Base-by-base conservation (phyloP, 2,797 vertebrate species). In the Poliocrania exsul region DNA sequence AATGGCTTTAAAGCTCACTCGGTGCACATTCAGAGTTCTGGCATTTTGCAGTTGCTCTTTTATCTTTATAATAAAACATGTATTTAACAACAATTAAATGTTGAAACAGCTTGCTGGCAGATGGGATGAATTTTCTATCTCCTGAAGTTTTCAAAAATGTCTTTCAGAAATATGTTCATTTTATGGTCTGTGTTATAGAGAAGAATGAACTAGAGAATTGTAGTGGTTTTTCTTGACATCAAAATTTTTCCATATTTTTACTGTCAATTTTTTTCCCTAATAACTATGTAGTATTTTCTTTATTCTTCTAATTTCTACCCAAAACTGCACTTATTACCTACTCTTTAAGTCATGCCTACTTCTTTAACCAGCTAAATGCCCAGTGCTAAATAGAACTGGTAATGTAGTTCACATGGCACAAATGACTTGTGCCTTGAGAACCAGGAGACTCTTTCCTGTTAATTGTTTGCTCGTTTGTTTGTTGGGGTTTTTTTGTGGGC, bases 71-170 rank as follows among this genome's bases (percentile, higher is more conserved):
- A 90, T 93, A 92, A 94, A 94, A 50, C 65, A 69, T 72, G 62
- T 93, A 58, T 91, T 95, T 93, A 95, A 85, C 75, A 90, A 75
- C 95, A 96, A 92, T 91, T 94, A 95, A 81, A 90, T 79, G 73
- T 37, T 86, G 80, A 92, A 95, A 65, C 89, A 95, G 82, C 85
- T 93, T 96, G 88, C 72, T 93, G 85, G 74, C 93, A 95, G 90
- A 92, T 90, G 87, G 87, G 57, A 28, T 67, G 62, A 73, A 51
- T 92, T 91, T 92, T 86, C 69, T 86, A 11, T 91, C 53, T 93
- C 79, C 77, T 90, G 88, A 96, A 95, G 66, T 88, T 94, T 95
- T 93, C 62, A 46, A 26, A 91, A 88, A 58, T 74, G 65, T 71
- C 65, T 93, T 94, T 93, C 42, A 83, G 88, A 95, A 93, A 57